Base-by-base conservation (phyloP, 2,113 vertebrate genomes). In the Sterna hirundo region DNA sequence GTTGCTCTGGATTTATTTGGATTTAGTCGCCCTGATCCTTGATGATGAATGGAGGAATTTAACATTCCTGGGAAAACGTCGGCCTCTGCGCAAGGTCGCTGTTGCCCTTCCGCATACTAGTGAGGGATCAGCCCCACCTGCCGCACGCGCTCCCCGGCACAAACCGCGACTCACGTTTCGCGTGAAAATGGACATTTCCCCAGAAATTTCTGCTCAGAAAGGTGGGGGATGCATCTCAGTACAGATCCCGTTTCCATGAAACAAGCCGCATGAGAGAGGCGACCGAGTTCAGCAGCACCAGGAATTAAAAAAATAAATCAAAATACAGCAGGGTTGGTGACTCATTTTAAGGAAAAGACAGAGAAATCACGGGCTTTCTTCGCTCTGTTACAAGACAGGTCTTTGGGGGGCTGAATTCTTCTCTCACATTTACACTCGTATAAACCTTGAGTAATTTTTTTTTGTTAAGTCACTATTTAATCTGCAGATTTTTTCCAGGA, bases 151-250 rank as follows among this genome's bases (percentile, higher is more conserved):
- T 16, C 42, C 5, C 26, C 36, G 1, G 3, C 40, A 14, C 72
- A 15, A 71, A 66, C 86, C 1, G 5, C 49, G 21, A 5, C 91
- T 52, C 15, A 3, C 1, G 0, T 36, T 34, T 8, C 1, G 13
- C 8, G 34, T 3, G 19, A 61, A 94, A 70, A 57, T 0, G 25
- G 29, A 1, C 13, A 11, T 13, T 8, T 42, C 20, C 38, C 20
- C 9, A 6, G n/a, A 23, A 69, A 82, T 30, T 49, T 7, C 70
- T 60, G 60, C 81, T 80, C 5, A 4, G 20, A 30, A 83, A 26
- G 46, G 46, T 19, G 47, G 58, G 30, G 46, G 52, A 54, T 64
- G 68, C 44, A 23, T 10, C 88, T 60, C 47, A 4, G 52, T 5
- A 10, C 30, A 7, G 72, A n/a, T 9, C 54, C 47, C 2, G 29